phyloP scores from a whole-genome alignment of 2,113 vertebrate species.

The Micronycteris hirsuta region DNA sequence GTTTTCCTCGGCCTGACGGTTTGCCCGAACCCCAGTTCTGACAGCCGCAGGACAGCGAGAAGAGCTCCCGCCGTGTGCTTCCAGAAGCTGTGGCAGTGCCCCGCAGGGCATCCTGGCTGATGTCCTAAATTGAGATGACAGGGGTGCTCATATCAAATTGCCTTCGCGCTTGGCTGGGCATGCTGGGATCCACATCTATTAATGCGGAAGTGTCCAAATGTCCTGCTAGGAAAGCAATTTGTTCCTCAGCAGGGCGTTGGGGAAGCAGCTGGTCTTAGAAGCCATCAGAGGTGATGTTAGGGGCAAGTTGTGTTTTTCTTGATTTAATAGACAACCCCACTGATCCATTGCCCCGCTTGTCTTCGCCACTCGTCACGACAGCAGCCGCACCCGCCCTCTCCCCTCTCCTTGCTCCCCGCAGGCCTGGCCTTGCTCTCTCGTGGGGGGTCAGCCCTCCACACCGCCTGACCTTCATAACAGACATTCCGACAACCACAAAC shows the following conservation, averaged over 20 bases:
- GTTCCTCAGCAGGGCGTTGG: conserved; percentile 83
- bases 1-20: conserved; percentile 74
- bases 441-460: conserved; percentile 72
- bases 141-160: conserved; percentile 87
- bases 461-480: conserved; percentile 68
- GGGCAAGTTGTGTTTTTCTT: conserved; percentile 83
- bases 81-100: conserved; percentile 78
- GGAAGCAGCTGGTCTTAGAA: conserved; percentile 87
- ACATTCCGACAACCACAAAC: conserved; percentile 72
- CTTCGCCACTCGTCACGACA: conserved; percentile 72
- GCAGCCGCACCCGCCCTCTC: conserved; percentile 68
- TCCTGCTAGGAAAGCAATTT: conserved; percentile 90
- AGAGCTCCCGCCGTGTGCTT: conserved; percentile 74
- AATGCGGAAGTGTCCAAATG: conserved; percentile 85
- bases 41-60: conserved; percentile 77
- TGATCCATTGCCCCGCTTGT: conserved; percentile 71
- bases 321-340: conserved; percentile 84
- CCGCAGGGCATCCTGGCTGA: conserved; percentile 83
- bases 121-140: conserved; percentile 90
- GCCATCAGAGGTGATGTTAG: conserved; percentile 84
- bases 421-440: conserved; percentile 67
- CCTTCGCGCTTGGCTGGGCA: conserved; percentile 80
- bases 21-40: conserved; percentile 79
- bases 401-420: conserved; percentile 52
- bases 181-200: conserved; percentile 86